Conservation (phyloP, 2,888 invertebrate species). For the Tethea ocularis region DNA sequence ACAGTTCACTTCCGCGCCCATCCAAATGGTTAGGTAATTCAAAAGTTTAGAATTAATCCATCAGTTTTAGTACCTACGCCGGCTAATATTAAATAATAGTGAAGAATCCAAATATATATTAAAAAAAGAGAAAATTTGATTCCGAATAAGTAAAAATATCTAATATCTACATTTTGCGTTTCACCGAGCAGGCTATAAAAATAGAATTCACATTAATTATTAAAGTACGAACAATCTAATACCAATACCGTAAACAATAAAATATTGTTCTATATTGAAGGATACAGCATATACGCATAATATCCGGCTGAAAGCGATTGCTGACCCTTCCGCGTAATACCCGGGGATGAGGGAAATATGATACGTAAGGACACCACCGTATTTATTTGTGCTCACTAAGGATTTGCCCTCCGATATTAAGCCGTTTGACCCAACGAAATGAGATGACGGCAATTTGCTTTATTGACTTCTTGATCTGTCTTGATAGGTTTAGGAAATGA, state of each 20-base stretch:
- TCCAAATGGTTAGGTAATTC: too few species aligned
- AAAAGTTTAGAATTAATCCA: too few species aligned
- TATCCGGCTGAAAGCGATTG: conserved; percentile 40
- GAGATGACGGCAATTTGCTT: conserved; percentile 74
- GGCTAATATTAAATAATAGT: too few species aligned
- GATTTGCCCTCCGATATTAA: conserved; percentile 75
- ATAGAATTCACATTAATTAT: too few species aligned
- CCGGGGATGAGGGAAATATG: conserved; percentile 78
- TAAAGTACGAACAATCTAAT: neutral
- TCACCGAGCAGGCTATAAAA: too few species aligned
- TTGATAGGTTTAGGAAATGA: conserved; percentile 25
- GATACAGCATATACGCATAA: conserved; percentile 50
- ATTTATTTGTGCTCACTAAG: conserved; percentile 80
- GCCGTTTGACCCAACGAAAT: conserved; percentile 69
- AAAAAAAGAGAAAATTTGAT: too few species aligned
- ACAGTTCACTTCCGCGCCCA: too few species aligned
- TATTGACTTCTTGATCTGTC: conserved; percentile 64
- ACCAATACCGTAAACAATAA: conserved; percentile 52
- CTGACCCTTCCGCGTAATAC: conserved; percentile 78
- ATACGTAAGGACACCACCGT: conserved; percentile 65
- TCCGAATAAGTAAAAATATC: too few species aligned
- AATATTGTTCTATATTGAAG: conserved; percentile 55
- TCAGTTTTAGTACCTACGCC: too few species aligned
- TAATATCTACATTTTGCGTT: too few species aligned
- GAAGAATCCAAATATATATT: too few species aligned